Conservation (phyloP, 2,888 invertebrate genomes). For the Herminia tarsipennalis region DNA sequence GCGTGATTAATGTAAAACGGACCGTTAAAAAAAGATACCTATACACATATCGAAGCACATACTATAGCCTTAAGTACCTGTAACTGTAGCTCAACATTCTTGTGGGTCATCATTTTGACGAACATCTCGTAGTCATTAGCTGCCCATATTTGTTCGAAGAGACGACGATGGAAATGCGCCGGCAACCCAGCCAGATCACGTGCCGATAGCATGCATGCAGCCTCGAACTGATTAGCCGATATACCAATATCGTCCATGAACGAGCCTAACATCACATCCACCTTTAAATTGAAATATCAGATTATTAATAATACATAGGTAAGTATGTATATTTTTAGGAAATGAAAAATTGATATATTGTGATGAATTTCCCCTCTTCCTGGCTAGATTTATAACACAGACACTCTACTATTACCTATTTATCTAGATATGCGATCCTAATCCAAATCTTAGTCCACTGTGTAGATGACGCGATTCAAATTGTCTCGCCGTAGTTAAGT, state of each 20-base stretch:
- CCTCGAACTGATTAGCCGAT: conserved; percentile 94
- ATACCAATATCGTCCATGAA: conserved; percentile 97
- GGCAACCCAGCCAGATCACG: conserved; percentile 79
- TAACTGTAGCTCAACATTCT: conserved; percentile 95
- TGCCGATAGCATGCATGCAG: conserved; percentile 88
- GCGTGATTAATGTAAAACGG: too few species aligned
- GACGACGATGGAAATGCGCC: conserved; percentile 86
- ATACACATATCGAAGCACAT: too few species aligned
- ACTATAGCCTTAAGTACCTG: conserved; percentile 68
- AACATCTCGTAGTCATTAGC: conserved; percentile 96
- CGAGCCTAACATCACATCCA: conserved; percentile 95
- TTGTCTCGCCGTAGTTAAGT: too few species aligned
- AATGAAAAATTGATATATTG: too few species aligned
- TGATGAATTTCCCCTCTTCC: too few species aligned
- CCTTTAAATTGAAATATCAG: conserved; percentile 81
- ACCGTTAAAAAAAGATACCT: too few species aligned
- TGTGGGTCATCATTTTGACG: conserved; percentile 96
- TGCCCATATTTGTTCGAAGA: conserved; percentile 94
- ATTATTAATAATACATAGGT: not conserved
- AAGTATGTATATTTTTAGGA: too few species aligned
- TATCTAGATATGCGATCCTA: too few species aligned
- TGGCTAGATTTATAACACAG: too few species aligned
- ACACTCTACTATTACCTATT: too few species aligned
- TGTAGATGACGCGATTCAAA: too few species aligned
- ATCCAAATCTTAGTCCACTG: too few species aligned